A percentile compares a stretch with the other conserved stretches of the same genome.
Evolutionary conservation across 1,140 invertebrate genomes (phyloP).

Genomic region (Trissolcus basalis): DNA sequence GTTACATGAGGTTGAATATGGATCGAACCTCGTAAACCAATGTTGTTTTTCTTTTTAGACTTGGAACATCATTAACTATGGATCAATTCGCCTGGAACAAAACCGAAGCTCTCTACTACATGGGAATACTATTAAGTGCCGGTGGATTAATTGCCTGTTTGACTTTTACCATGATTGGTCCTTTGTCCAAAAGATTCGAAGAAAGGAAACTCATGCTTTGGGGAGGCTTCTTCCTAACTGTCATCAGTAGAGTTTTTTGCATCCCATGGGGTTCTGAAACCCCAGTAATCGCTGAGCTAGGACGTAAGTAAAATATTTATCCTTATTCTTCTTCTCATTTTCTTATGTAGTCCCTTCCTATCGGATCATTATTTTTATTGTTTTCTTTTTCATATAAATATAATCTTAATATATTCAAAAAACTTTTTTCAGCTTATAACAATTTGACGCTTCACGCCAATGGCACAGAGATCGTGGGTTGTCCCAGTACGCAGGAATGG

Average conservation of each 20-base stretch:
- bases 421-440: conserved; percentile 60
- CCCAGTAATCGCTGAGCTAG: conserved; percentile 77
- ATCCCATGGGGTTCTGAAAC: conserved; percentile 85
- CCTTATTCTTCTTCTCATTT: too few species aligned
- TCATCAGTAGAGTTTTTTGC: conserved; percentile 83
- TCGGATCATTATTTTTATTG: not conserved
- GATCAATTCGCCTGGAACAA: conserved; percentile 93
- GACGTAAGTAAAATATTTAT: conserved; percentile 64
- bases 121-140: conserved; percentile 87
- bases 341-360: not conserved
- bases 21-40: too few species aligned
- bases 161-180: conserved; percentile 84
- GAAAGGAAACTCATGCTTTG: conserved; percentile 86
- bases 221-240: conserved; percentile 87
- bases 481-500: conserved; percentile 85
- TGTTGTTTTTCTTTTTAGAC: conserved; percentile 71
- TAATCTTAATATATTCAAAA: too few species aligned
- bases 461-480: conserved; percentile 79
- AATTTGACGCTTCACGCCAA: conserved; percentile 65
- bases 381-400: conserved; percentile 4
- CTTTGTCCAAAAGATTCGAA: conserved; percentile 80
- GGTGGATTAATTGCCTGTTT: conserved; percentile 85
- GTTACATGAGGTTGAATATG: too few species aligned
- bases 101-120: conserved; percentile 84
- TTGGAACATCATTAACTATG: conserved; percentile 90